Base-by-base conservation (phyloP, 2,113 vertebrate species). In the Lampris megalopsis region DNA sequence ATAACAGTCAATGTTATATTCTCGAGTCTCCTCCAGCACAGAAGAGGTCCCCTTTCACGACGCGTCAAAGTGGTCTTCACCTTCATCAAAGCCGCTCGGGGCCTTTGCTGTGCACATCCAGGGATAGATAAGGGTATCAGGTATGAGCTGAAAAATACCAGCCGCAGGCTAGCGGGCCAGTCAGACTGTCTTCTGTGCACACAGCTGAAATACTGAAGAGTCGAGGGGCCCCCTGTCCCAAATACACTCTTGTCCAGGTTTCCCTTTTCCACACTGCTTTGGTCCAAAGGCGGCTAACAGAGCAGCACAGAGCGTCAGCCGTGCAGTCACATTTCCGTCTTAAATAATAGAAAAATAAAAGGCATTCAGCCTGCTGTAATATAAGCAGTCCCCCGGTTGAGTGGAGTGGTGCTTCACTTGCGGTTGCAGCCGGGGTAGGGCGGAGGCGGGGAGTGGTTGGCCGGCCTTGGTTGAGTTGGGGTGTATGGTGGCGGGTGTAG, bases 401-500 rank as follows among this genome's bases (percentile, higher is more conserved):
- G 37, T n/a, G 36, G 49, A 66, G 13, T 41, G 7, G 1, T 4
- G 52, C 53, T 48, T 91, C 85, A 96, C 88, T 97, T 98, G 75
- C 92, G 91, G 75, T 91, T 90, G 82, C 88, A 95, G 58, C 96
- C 96, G 1, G 97, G 95, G 57, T 97, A 97, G 0, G 97, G 96
- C 80, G 97, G 96, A 1, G 96, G 96, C 0, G 96, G 94, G 2
- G 95, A 95, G 81, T 89, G 94, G 76, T 87, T 94, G 7, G 87
- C 83, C 0, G 91, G 87, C 57, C 82, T 74, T 69, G 93, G 92
- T 66, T 94, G 94, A 1, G 94, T 87, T 0, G 96, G 92, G 1
- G 95, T 96, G 67, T 97, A 98, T 0, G 96, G 95, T 6, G 96
- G 97, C 1, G 96, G 97, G 69, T 93, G 88, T 24, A 96, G 90